Evolutionary conservation across 2,113 vertebrate genomes (phyloP), one percentile per base, ranked within the genome.

Genomic region (Asarcornis scutulata): DNA sequence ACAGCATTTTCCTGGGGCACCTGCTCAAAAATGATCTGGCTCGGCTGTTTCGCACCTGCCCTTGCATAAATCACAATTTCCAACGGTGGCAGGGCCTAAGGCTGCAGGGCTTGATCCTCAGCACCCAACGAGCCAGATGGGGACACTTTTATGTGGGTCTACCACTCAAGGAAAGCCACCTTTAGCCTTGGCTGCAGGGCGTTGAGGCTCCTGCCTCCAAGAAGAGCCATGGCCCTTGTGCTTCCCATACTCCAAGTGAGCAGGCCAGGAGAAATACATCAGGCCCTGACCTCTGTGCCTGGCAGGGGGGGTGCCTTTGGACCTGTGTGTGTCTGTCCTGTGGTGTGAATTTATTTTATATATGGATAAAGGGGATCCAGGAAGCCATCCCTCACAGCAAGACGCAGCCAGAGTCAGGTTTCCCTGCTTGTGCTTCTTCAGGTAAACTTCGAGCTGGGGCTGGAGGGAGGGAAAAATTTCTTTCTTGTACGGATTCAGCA

Each of bases 121-220:
- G 42, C 18, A 0, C 34, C 68, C 36, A 3, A 0, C 1, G 1
- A 64, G 31, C 13, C 60, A 23, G 13, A 6, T 16, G 3, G 26
- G 26, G n/a, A 36, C 10, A 2, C 2, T 36, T 92, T 79, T 13
- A 38, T 4, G 7, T 22, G 17, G 38, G 7, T 16, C 12, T 14
- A 5, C 50, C 23, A 1, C n/a, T 6, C 20, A 13, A 23, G 18
- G 34, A 86, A 92, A 69, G 4, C 5, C 40, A 12, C 18, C 36
- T 16, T 23, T 11, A 42, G 34, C 7, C 31, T 23, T 18, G 7
- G 25, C n/a, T 4, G 36, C 6, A 0, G 3, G 2, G 16, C 6
- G 2, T n/a, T 27, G 2, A 26, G 15, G 52, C 26, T 58, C 50
- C 34, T 56, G 26, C 34, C 7, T 3, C 5, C 0, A 59, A 63